These are phyloP conservation scores for Tyria jacobaeae DNA, from an alignment of 2,888 invertebrate genomes.

Conservation along the genomic window DNA sequence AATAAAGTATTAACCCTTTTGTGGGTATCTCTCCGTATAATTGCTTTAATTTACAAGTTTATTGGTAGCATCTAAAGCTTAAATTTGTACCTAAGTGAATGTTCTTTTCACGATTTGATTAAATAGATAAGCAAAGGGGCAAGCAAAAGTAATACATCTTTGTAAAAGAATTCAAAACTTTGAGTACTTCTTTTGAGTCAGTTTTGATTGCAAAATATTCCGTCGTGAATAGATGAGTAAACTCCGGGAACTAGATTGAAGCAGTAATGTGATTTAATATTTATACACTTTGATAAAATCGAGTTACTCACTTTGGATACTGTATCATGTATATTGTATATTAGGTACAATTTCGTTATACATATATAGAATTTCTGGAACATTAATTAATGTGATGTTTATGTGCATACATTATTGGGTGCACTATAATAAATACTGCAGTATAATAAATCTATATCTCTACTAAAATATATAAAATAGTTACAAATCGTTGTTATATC, in stretches of 20 bases:
- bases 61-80: neutral
- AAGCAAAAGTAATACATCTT: neutral
- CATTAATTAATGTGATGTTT: neutral
- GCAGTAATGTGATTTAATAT: too few species aligned
- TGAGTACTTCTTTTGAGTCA: too few species aligned
- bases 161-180: too few species aligned
- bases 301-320: neutral
- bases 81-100: neutral
- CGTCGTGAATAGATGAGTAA: too few species aligned
- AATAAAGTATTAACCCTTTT: conserved; percentile 8
- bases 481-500: too few species aligned
- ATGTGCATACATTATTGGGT: neutral
- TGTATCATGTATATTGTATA: neutral
- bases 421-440: neutral
- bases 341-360: neutral
- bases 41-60: neutral
- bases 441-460: neutral
- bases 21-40: neutral
- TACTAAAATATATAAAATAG: too few species aligned
- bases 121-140: neutral
- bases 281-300: too few species aligned
- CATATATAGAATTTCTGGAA: neutral
- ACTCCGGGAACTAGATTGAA: too few species aligned
- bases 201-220: too few species aligned
- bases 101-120: neutral